Base-by-base conservation (phyloP, 2,797 vertebrate species). In the Phalloptychus januarius region DNA sequence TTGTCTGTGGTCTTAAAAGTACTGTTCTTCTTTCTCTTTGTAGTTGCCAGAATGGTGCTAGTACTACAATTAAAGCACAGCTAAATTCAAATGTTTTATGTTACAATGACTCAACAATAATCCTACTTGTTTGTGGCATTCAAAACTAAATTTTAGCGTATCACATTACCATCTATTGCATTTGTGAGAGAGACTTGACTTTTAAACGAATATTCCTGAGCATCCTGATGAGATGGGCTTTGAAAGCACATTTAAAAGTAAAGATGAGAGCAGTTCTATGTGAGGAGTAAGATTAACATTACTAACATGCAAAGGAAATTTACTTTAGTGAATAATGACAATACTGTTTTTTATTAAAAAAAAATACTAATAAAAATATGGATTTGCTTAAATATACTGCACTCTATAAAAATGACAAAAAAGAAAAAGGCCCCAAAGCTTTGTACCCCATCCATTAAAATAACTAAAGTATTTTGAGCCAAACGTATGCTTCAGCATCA, bases 301-400 rank as follows among this genome's bases (percentile, higher is more conserved):
- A 79, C 72, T 46, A 80, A 84, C 87, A 92, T 92, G 90, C 88
- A 91, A 85, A 77, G 86, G 89, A 86, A 86, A 87, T 85, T 76
- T 88, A 76, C 78, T 76, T 74, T 31, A 65, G 40, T 65, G 87
- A 69, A 67, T 78, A 79, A 50, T 63, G 18, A 85, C 80, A 92
- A 92, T 89, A 88, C 80, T 83, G 82, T 74, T 84, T 36, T 83
- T 82, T 76, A 76, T 79, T n/a, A n/a, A 45, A 75, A 54, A 11
- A 52, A 44, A 48, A 69, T 67, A 74, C 31, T 50, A 20, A 78
- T 90, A 56, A 86, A 48, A 52, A 70, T 72, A 74, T 36, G 50
- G 15, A 79, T 90, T 31, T 82, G 61, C 79, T 85, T 83, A 25
- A 78, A 88, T 84, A 87, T 83, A 81, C 79, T 76, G 75, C 74